phyloP scores from a whole-genome alignment of 1,140 invertebrate genomes.

The Drosophila sucinea region DNA sequence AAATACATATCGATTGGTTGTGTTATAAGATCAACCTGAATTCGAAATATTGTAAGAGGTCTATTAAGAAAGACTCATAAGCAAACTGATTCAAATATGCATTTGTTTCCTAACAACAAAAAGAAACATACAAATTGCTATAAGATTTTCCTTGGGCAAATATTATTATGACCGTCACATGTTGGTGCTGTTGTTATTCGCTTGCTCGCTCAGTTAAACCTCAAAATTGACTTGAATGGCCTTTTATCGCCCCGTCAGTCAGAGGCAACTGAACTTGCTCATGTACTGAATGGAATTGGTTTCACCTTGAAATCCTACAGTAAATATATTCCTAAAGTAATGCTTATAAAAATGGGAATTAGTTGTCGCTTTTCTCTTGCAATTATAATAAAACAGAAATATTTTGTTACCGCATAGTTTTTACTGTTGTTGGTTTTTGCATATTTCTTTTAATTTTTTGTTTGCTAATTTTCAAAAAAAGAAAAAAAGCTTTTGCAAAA shows the following conservation, averaged over 20 bases:
- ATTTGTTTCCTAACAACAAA: background rate
- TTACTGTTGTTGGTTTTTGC: background rate
- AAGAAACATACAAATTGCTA: background rate
- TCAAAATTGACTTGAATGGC: conserved; percentile 24
- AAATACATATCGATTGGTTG: too few species aligned
- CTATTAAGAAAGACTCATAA: too few species aligned
- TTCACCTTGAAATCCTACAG: conserved; percentile 9
- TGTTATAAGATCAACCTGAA: too few species aligned
- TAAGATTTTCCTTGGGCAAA: background rate
- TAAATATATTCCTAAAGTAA: background rate
- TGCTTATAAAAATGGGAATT: background rate
- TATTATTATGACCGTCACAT: conserved; percentile 1
- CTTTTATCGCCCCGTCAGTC: background rate
- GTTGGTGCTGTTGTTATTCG: background rate
- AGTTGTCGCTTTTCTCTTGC: background rate
- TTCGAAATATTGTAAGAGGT: too few species aligned
- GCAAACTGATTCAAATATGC: background rate
- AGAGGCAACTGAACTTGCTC: conserved; percentile 22
- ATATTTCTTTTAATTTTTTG: background rate
- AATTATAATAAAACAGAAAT: background rate
- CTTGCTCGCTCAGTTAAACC: conserved; percentile 2
- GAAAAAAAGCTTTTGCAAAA: conserved; percentile 33
- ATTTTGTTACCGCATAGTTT: background rate
- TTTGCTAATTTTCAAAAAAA: conserved; percentile 11
- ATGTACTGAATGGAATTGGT: conserved; percentile 9